These are phyloP conservation scores for Gymnoscelis rufifasciata DNA, from an alignment of 2,888 invertebrate genomes.

Conservation along the genomic window DNA sequence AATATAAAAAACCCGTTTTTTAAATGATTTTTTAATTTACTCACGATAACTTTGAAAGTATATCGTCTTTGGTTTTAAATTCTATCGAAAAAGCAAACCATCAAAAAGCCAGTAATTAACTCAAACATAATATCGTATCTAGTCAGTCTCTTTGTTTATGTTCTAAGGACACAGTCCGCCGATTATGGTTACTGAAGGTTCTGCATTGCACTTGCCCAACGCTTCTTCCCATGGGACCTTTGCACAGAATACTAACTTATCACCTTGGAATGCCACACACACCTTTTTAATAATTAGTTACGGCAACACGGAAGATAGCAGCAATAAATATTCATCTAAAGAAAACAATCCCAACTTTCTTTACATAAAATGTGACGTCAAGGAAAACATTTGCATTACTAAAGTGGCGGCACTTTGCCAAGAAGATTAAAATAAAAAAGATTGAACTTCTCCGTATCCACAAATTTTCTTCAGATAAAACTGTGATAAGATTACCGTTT, in stretches of 20 bases:
- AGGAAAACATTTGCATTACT: conserved; percentile 33
- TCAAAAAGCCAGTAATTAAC: too few relatives aligned
- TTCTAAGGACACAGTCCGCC: conserved; percentile 1
- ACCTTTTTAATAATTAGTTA: conserved; percentile 23
- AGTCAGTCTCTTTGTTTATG: background rate
- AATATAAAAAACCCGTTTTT: too few relatives aligned
- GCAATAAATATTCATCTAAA: conserved; percentile 6
- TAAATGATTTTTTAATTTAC: too few relatives aligned
- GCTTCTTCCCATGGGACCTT: conserved; percentile 40
- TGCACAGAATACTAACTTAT: conserved; percentile 30
- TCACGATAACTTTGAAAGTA: too few relatives aligned
- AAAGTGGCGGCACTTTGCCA: conserved; percentile 35
- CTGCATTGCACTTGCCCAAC: conserved; percentile 31
- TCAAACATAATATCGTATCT: too few relatives aligned
- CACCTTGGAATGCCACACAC: conserved; percentile 24
- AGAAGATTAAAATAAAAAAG: conserved; percentile 42
- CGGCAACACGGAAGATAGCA: conserved; percentile 19
- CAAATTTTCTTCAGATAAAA: conserved; percentile 49
- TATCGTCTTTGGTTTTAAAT: too few relatives aligned
- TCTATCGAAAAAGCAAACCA: too few relatives aligned
- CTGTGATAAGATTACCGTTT: conserved; percentile 35
- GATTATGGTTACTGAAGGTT: conserved; percentile 46
- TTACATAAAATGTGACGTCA: conserved; percentile 16
- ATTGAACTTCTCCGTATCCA: conserved; percentile 31
- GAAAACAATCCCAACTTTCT: conserved; percentile 15